A percentile compares a stretch with the other conserved stretches of the same genome.
Evolutionary conservation across 2,113 vertebrate species (phyloP).

Genomic region (Lipotes vexillifer): DNA sequence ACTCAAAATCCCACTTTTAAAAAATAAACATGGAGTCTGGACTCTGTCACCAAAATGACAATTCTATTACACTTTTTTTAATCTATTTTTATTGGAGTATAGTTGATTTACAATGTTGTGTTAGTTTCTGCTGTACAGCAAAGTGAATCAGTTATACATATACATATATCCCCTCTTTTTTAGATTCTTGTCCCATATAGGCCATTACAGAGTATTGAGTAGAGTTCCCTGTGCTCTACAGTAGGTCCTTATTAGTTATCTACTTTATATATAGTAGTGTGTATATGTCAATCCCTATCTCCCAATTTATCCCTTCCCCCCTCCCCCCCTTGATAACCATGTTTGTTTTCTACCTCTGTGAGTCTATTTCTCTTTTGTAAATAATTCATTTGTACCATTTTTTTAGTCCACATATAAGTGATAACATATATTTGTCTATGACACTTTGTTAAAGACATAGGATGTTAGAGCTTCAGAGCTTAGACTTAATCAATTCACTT

Average conservation of each 20-base stretch:
- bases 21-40: not conserved
- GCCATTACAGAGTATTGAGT: not conserved
- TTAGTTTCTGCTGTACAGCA: too few relatives aligned
- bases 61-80: not conserved
- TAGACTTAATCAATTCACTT: not conserved
- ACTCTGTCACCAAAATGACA: not conserved
- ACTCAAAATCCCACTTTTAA: not conserved
- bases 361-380: not conserved
- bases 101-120: not conserved
- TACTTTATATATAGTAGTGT: not conserved
- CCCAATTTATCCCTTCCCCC: not conserved
- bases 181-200: too few relatives aligned
- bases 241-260: not conserved
- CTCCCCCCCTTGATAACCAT: not conserved
- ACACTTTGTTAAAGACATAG: not conserved
- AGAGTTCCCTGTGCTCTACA: not conserved
- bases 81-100: not conserved
- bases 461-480: not conserved
- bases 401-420: not conserved
- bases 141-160: not conserved
- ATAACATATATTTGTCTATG: not conserved
- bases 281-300: not conserved
- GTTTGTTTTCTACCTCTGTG: not conserved
- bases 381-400: not conserved
- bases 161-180: not conserved